These are phyloP conservation scores for Rafetus swinhoei DNA, from an alignment of 2,113 vertebrate genomes.

Conservation along the genomic window DNA sequence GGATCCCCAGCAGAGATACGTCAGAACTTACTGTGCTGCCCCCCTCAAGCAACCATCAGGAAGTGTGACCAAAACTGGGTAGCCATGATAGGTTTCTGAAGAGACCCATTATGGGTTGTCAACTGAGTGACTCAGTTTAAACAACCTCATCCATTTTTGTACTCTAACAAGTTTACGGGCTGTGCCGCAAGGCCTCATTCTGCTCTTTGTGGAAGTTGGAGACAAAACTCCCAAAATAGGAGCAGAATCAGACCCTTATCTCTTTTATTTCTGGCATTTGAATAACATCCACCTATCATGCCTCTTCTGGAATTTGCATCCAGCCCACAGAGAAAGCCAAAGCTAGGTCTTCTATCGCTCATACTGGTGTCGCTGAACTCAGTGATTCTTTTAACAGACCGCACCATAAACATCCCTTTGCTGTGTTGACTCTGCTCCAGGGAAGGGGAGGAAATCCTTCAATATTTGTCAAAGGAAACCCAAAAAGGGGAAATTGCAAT, in stretches of 20 bases:
- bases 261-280: background rate
- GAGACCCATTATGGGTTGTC: background rate
- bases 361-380: background rate
- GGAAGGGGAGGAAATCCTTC: background rate
- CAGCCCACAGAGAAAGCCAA: background rate
- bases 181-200: background rate
- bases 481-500: background rate
- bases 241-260: background rate
- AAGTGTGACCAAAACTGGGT: background rate
- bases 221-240: background rate
- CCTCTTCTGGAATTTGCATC: background rate
- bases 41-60: background rate
- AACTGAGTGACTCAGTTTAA: background rate
- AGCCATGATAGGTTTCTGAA: background rate
- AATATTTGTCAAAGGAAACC: background rate
- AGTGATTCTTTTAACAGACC: background rate
- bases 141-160: background rate
- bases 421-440: background rate
- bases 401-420: background rate
- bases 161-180: background rate
- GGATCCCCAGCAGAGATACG: background rate
- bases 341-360: background rate
- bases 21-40: background rate
- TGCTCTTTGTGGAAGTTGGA: background rate
- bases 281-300: background rate